Conservation (phyloP, 2,888 invertebrate genomes). For the Campoplex nolae region DNA sequence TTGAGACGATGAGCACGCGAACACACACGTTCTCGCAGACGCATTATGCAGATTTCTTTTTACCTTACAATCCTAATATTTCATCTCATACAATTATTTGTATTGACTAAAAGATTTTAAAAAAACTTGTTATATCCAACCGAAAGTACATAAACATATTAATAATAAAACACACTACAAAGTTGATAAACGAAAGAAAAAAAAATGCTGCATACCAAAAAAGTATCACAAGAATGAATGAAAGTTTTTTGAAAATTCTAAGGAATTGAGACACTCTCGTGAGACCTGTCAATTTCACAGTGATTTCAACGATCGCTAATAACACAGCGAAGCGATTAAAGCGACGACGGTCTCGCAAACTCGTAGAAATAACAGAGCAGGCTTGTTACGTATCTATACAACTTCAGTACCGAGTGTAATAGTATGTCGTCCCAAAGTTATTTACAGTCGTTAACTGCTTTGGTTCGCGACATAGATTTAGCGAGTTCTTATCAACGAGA, state of each 20-base stretch:
- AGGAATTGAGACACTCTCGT: not conserved
- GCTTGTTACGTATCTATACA: constrained; percentile 4
- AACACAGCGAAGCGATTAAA: constrained; percentile 6
- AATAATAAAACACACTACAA: not conserved
- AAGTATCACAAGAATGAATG: not conserved
- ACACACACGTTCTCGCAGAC: constrained; percentile 28
- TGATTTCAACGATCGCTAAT: constrained; percentile 3
- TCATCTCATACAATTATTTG: not conserved
- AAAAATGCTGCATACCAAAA: not conserved
- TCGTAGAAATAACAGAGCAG: constrained; percentile 23
- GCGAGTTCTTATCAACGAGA: constrained; percentile 37
- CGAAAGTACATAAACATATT: not conserved
- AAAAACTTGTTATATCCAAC: not conserved
- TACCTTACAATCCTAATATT: not conserved
- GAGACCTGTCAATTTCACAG: not conserved
- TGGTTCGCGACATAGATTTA: constrained; percentile 10
- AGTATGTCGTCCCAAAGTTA: constrained; percentile 25
- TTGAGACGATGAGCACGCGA: constrained; percentile 61
- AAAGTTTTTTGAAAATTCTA: not conserved
- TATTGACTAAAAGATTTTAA: no score
- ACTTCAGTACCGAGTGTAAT: constrained; percentile 1
- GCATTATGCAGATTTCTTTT: constrained; percentile 17
- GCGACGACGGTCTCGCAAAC: not conserved
- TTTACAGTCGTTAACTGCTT: constrained; percentile 23
- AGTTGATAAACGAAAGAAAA: not conserved